These are phyloP conservation scores for Microdon myrmicae DNA, from an alignment of 2,888 invertebrate genomes.

Conservation along the genomic window DNA sequence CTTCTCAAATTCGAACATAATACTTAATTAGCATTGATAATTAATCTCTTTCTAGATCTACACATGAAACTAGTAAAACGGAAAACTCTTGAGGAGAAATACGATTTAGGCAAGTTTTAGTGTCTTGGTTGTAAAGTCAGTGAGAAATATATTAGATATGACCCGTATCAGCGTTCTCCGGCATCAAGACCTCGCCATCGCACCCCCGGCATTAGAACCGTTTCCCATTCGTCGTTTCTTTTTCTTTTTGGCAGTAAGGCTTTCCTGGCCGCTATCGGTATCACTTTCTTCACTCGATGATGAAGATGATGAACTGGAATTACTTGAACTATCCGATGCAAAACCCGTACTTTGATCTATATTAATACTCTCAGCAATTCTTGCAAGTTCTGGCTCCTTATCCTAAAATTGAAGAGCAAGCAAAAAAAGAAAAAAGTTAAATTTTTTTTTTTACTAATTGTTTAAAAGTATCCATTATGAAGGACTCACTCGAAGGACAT, in stretches of 20 bases:
- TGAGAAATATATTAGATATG: slow-evolving; percentile 20
- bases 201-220: slow-evolving; percentile 48
- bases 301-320: slow-evolving; percentile 78
- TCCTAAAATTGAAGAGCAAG: slow-evolving; percentile 63
- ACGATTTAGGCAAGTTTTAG: too few relatives aligned
- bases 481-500: slow-evolving; percentile 68
- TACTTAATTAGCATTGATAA: too few relatives aligned
- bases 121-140: too few relatives aligned
- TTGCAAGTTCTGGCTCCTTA: slow-evolving; percentile 81
- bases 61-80: too few relatives aligned
- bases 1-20: too few relatives aligned
- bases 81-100: too few relatives aligned
- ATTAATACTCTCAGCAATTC: slow-evolving; percentile 85
- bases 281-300: slow-evolving; percentile 73
- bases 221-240: slow-evolving; percentile 73
- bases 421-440: background rate
- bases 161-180: slow-evolving; percentile 7
- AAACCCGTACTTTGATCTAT: slow-evolving; percentile 87
- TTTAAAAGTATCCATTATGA: background rate
- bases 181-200: slow-evolving; percentile 54
- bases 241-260: slow-evolving; percentile 86
- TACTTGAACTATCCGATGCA: slow-evolving; percentile 94
- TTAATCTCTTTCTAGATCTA: too few relatives aligned
- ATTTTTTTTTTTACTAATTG: background rate
- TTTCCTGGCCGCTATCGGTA: slow-evolving; percentile 88